Conservation (phyloP, 2,113 vertebrate species). For the Gorsachius goisagi region DNA sequence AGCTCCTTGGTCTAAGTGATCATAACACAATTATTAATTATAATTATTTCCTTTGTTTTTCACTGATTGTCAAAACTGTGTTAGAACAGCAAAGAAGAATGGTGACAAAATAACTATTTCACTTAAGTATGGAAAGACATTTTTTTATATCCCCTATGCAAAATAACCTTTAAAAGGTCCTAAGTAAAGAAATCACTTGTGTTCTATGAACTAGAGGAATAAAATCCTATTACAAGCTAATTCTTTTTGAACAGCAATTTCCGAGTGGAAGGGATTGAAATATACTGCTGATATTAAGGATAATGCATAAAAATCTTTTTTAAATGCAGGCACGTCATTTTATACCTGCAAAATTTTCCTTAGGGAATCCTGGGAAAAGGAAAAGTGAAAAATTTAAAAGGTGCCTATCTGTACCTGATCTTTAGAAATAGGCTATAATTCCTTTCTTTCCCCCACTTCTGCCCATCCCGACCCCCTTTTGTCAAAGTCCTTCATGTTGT, state of each 20-base stretch:
- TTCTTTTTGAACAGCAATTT: constrained; percentile 3
- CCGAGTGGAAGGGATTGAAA: not conserved
- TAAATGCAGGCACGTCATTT: not conserved
- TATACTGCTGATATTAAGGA: not conserved
- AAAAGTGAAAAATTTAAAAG: not conserved
- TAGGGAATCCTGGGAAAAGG: not conserved
- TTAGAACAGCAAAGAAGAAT: not conserved
- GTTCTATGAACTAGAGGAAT: not conserved
- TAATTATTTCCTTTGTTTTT: not conserved
- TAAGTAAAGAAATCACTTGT: not conserved
- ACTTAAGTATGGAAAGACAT: not conserved
- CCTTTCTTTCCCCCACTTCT: not conserved
- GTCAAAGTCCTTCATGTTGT: not conserved
- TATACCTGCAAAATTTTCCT: not conserved
- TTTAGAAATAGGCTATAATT: not conserved
- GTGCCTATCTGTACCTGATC: not conserved
- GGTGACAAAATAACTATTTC: not conserved
- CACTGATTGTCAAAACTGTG: not conserved
- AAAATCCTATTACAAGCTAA: not conserved
- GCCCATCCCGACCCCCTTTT: not conserved
- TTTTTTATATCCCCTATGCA: not conserved
- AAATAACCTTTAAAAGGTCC: not conserved
- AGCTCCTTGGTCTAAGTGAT: not conserved
- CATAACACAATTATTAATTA: not conserved
- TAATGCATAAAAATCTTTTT: not conserved